phyloP scores from a whole-genome alignment of 2,797 vertebrate species.

The Ceryle rudis region DNA sequence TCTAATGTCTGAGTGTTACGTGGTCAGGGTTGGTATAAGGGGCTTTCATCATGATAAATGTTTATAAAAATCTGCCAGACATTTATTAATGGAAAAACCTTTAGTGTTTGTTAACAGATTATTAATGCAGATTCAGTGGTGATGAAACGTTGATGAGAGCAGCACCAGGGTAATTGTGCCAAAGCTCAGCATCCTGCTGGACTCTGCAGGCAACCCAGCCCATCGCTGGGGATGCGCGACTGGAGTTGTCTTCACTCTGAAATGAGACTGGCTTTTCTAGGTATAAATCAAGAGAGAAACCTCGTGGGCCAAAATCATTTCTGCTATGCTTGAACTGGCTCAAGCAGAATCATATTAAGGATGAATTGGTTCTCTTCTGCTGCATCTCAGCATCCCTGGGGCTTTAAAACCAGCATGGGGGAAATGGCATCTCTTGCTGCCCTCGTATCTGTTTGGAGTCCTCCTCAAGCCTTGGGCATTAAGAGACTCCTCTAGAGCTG shows the following conservation, averaged over 20 bases:
- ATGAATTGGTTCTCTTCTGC: neutral
- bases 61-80: neutral
- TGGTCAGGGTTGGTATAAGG: neutral
- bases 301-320: neutral
- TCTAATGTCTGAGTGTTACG: neutral
- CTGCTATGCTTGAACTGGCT: neutral
- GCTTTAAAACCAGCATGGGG: neutral
- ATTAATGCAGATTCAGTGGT: neutral
- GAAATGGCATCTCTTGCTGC: neutral
- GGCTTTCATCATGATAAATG: neutral
- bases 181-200: neutral
- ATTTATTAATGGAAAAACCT: neutral
- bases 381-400: neutral
- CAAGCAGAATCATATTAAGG: neutral
- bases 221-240: fast-evolving
- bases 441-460: neutral
- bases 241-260: neutral
- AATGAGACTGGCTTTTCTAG: neutral
- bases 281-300: neutral
- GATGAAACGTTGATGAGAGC: neutral
- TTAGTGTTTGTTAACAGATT: neutral
- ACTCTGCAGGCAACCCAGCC: neutral
- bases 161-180: neutral
- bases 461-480: neutral
- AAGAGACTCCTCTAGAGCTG: neutral